Percentiles rank a stretch among this genome's conserved stretches.
Conservation (phyloP, 2,888 invertebrate genomes). For the Lissocephala sabroskyi region DNA sequence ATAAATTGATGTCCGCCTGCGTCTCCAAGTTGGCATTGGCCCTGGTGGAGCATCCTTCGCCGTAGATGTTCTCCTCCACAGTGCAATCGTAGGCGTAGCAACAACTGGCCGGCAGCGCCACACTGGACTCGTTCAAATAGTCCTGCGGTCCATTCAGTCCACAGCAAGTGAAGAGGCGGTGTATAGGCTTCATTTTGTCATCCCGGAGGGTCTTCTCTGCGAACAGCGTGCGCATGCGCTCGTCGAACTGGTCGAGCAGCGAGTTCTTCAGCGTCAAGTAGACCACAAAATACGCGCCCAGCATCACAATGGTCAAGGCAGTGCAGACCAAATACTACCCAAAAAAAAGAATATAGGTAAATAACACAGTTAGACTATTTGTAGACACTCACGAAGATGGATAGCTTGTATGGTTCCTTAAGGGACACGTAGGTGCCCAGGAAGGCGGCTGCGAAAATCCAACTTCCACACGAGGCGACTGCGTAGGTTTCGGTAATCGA, state of each 20-base stretch:
- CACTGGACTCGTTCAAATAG: conserved; percentile 40
- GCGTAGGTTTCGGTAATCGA: conserved; percentile 55
- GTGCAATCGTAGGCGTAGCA: conserved; percentile 53
- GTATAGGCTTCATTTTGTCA: conserved; percentile 57
- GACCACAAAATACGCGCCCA: conserved; percentile 51
- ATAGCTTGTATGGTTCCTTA: conserved; percentile 57
- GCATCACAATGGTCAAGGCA: conserved; percentile 31
- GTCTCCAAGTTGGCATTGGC: conserved; percentile 24
- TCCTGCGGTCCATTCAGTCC: conserved; percentile 62
- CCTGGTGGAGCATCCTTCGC: conserved; percentile 51
- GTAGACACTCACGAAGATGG: conserved; percentile 52
- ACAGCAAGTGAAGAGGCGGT: conserved; percentile 58
- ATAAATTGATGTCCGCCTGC: conserved; percentile 44
- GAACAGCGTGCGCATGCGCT: conserved; percentile 49
- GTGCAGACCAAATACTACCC: conserved; percentile 42
- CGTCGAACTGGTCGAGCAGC: conserved; percentile 42
- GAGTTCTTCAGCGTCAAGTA: conserved; percentile 44
- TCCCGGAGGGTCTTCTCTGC: conserved; percentile 33
- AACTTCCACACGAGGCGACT: conserved; percentile 41
- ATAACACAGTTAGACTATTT: no score
- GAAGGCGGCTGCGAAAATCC: conserved; percentile 48
- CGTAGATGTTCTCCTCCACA: conserved; percentile 39
- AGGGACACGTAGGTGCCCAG: conserved; percentile 58
- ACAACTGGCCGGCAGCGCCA: conserved; percentile 57
- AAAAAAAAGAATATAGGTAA: background rate